Evolutionary conservation across 2,797 vertebrate species (phyloP).

Genomic region (Enteromius afrohamiltoni): DNA sequence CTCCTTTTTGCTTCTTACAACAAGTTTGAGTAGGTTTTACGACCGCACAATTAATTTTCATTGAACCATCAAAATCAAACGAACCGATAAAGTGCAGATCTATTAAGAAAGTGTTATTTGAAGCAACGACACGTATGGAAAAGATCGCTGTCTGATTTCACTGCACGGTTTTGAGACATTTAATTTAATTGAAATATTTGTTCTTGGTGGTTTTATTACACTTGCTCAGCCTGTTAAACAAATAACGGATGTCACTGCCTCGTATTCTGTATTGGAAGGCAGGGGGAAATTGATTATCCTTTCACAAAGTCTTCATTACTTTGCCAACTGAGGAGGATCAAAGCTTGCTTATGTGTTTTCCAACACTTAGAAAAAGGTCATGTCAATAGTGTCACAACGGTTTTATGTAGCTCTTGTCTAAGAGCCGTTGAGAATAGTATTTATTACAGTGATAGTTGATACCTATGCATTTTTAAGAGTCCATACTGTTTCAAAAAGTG

Average conservation of each 20-base stretch:
- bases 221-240: conserved; percentile 63
- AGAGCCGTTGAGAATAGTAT: conserved; percentile 7
- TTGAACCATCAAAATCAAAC: conserved; percentile 22
- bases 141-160: conserved; percentile 12
- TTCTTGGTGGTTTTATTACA: conserved; percentile 33
- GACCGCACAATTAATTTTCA: neutral
- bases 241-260: conserved; percentile 65
- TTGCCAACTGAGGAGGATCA: conserved; percentile 69
- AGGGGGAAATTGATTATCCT: conserved; percentile 69
- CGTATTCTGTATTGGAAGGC: conserved; percentile 21
- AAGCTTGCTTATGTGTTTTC: conserved; percentile 57
- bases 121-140: neutral
- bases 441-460: neutral
- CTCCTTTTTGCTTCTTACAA: neutral
- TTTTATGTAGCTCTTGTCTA: conserved; percentile 5
- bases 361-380: conserved; percentile 68
- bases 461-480: neutral
- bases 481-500: neutral
- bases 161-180: conserved; percentile 52
- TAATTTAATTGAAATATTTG: conserved; percentile 50
- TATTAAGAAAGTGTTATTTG: conserved; percentile 32
- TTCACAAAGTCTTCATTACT: conserved; percentile 76
- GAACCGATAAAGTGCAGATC: conserved; percentile 21
- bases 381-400: conserved; percentile 46
- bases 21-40: neutral